Evolutionary conservation across 2,113 vertebrate genomes (phyloP), one percentile per base, ranked within the genome.

Genomic region (Hystrix brachyura): DNA sequence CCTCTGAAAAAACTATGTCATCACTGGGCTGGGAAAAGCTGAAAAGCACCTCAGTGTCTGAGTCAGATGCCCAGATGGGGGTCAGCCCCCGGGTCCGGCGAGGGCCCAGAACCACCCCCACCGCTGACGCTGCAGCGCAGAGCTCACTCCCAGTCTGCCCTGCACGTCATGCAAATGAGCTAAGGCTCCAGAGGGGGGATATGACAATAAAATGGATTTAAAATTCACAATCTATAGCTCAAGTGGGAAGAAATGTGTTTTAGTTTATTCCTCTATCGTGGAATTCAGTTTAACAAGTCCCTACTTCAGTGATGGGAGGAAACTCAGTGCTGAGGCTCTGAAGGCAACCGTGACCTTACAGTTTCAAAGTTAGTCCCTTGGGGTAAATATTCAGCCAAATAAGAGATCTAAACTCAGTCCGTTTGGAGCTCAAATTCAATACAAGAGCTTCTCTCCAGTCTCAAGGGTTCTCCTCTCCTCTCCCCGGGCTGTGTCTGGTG

Each of bases 1-100:
- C 55, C 55, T 84, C 84, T 79, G 60, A 92, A 97, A 71, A 97
- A 84, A 43, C 62, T 90, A 43, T 78, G 25, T 93, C 90, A 82
- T 74, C 67, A 2, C 1, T 59, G 29, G 48, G 7, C 34, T 69
- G 19, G 55, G 55, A 62, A 79, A 87, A 83, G n/a, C 38, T 46
- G 64, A 59, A 78, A 91, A 90, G 23, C 27, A 43, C 87, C 23
- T 7, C 27, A 34, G 34, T 7, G 62, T 94, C 81, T 64, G 46
- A 89, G 27, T 7, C 76, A 84, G 62, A 71, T 59, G 65, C 46
- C 51, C 69, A 67, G 43, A 17, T 23, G 19, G 8, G 4, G 48
- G 48, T 48, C 64, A 7, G 18, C 55, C 46, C 60, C 48, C 23
- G 57, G 79, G 34, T 34, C 67, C 78, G 19, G 43, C 11, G 7